Conservation (phyloP, 2,797 vertebrate species). For the Ibycter americanus region DNA sequence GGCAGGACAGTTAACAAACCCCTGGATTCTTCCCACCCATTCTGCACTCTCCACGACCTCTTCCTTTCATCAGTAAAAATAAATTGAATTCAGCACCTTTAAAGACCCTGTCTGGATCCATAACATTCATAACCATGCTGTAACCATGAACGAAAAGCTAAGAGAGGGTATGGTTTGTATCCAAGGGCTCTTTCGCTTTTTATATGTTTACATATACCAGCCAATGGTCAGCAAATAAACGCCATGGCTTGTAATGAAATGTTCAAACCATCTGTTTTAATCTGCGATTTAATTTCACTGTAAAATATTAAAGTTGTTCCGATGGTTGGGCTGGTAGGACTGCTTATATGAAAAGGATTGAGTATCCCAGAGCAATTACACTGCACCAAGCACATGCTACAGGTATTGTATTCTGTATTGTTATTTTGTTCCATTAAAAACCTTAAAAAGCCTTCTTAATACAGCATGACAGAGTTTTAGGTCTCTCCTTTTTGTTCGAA, state of each 20-base stretch:
- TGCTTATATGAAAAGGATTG: constrained; percentile 32
- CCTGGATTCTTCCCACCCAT: background rate
- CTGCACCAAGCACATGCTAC: background rate
- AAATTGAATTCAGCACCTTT: constrained; percentile 65
- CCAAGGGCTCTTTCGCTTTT: constrained; percentile 58
- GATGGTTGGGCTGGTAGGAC: background rate
- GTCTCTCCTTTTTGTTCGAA: background rate
- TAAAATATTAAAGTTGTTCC: constrained; percentile 59
- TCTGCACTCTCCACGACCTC: constrained; percentile 50
- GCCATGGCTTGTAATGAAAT: constrained; percentile 29
- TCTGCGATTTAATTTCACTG: constrained; percentile 52
- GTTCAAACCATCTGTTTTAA: constrained; percentile 61
- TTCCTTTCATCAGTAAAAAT: background rate
- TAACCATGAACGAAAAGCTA: constrained; percentile 58
- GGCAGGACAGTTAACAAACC: background rate
- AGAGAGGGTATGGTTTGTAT: constrained; percentile 35
- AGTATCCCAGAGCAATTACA: constrained; percentile 55
- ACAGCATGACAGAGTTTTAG: background rate
- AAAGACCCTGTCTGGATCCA: constrained; percentile 62
- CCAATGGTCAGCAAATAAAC: constrained; percentile 66
- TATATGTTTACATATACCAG: constrained; percentile 64
- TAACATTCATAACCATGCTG: constrained; percentile 53
- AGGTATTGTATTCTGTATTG: constrained; percentile 26
- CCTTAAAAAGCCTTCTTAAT: background rate
- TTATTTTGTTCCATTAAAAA: constrained; percentile 33